Evolutionary conservation across 2,797 vertebrate species (phyloP), one percentile per base, ranked within the genome.

Genomic region (Neosalanx taihuensis): DNA sequence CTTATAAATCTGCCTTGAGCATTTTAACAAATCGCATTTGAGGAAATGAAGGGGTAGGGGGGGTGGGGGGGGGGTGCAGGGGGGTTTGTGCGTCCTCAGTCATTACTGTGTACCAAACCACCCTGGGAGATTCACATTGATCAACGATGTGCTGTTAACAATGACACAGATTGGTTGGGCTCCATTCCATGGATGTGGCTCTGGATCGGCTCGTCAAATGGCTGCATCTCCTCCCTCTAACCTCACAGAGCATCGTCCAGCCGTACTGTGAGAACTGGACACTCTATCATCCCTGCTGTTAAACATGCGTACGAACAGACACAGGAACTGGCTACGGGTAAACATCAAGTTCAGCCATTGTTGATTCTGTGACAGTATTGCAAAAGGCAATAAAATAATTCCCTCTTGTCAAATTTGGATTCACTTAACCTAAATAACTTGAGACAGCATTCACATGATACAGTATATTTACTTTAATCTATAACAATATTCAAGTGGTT

Each of bases 111-210:
- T 72, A 70, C 67, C 41, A 46, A 46, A 1, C 7, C 67, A 1
- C 33, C 51, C 68, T 69, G 72, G 60, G 65, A 60, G 69, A 71
- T 75, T 88, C 12, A 82, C 79, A 74, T 85, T n/a, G 53, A 81
- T 71, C 73, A 79, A 71, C 76, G 83, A 82, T 75, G 72, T 79
- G 66, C 84, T 85, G 82, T 84, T 85, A 81, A 83, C 78, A 84
- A 85, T 79, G 77, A 81, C 6, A 63, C 73, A 83, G 85, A 26
- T 79, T 84, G n/a, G 61, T 83, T 84, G 5, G 56, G 76, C 72
- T 64, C 73, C 46, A 73, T 70, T 60, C 79, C 67, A 76, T 76
- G 83, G 84, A 86, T 85, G 79, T 74, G 67, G 71, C 64, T 73
- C 31, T 65, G 56, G 78, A 72, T 73, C 72, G 64, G 67, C 76